Base-by-base conservation (phyloP, 2,113 vertebrate species). In the Psittacula cyanocephala region DNA sequence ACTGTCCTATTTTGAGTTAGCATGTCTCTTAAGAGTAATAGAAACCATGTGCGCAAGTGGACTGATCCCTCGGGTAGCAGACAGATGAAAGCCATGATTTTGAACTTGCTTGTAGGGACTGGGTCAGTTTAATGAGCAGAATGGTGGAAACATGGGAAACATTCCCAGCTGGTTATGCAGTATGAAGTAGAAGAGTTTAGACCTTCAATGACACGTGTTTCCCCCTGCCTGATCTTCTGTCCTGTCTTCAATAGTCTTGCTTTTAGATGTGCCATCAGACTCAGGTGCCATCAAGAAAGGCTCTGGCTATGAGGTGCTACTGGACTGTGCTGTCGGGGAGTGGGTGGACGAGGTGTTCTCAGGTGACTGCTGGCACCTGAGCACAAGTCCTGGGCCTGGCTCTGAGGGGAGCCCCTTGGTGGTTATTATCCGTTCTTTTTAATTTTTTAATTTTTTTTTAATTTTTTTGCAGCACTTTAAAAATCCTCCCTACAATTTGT, bases 11-110 rank as follows among this genome's bases (percentile, higher is more conserved):
- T 95, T 59, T 74, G 64, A 39, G 37, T 22, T 65, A 71, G 62
- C 57, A 23, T 41, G 23, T 74, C 83, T 91, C 65, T 86, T 90
- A 76, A 78, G 65, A 67, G 44, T 92, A 94, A 85, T 93, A 77
- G 81, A 91, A 97, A 37, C 43, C 62, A n/a, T 4, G 13, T 86
- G 72, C 24, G 7, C 60, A 93, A 68, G 82, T 47, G 53, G 89
- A 18, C 53, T 3, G 17, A 47, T 4, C 31, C 39, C 53, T 55
- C 23, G 53, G 78, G 78, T 86, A 77, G 33, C 17, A 88, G 53
- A 16, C 6, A 44, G 88, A 65, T 88, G 75, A 76, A 81, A 68
- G 76, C 62, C 47, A 3, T 49, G 49, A 31, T 65, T 94, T 64
- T 91, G 62, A 82, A 67, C 70, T 83, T 0, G 0, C 65, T 46